Percentiles rank a stretch among this genome's conserved stretches.
These are phyloP conservation scores for Rhagologus leucostigma DNA, from an alignment of 2,113 vertebrate species.

Conservation along the genomic window DNA sequence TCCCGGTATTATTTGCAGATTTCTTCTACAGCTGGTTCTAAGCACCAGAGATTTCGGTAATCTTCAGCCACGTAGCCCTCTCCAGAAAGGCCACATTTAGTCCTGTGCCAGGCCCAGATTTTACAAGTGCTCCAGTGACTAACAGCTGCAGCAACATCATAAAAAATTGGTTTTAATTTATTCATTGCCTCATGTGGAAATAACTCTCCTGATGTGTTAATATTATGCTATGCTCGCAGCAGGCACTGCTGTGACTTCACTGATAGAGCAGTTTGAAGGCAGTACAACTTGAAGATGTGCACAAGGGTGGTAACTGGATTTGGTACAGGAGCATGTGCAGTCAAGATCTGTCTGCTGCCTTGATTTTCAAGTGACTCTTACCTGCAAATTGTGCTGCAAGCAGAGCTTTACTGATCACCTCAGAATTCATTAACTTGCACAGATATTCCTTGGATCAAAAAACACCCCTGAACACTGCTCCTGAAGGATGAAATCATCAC, in stretches of 20 bases:
- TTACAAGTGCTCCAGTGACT: neutral
- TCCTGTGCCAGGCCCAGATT: neutral
- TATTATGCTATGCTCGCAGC: neutral
- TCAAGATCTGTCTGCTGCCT: neutral
- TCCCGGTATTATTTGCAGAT: neutral
- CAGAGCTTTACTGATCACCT: neutral
- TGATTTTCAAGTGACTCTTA: neutral
- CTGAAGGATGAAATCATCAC: neutral
- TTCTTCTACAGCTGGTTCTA: neutral
- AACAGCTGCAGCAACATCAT: neutral
- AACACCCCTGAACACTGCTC: neutral
- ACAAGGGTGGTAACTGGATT: neutral
- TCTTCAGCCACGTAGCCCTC: neutral
- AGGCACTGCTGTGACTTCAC: neutral
- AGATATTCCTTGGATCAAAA: slow-evolving; percentile 8
- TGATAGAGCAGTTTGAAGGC: neutral
- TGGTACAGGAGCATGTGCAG: neutral
- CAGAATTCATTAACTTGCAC: neutral
- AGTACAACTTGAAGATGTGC: neutral
- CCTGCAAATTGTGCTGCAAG: neutral
- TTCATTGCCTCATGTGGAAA: neutral
- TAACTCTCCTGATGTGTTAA: neutral
- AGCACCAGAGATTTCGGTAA: neutral
- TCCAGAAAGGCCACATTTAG: neutral
- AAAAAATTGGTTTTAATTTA: neutral